phyloP scores from a whole-genome alignment of 1,140 invertebrate species.

The Homarus americanus region DNA sequence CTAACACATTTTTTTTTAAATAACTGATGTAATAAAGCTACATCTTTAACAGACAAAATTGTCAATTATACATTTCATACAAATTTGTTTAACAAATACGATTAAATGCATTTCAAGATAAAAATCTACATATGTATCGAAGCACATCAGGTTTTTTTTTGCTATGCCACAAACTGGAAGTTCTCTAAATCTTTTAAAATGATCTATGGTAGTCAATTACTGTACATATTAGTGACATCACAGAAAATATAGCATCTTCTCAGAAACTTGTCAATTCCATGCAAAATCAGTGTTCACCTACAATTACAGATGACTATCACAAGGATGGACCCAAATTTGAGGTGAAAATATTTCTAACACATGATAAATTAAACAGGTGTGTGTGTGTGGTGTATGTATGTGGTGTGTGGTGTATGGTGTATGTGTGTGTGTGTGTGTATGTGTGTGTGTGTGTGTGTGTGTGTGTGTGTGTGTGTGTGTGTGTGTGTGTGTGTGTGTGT shows the following conservation, averaged over 20 bases:
- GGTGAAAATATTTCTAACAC: not conserved
- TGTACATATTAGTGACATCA: not conserved
- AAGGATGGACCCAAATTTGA: conserved; percentile 1
- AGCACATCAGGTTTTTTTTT: not conserved
- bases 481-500: too few species aligned
- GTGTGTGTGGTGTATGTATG: not conserved
- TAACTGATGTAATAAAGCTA: not conserved
- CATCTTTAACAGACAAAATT: not conserved
- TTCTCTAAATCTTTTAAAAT: not conserved
- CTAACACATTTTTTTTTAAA: not conserved
- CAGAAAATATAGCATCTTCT: not conserved
- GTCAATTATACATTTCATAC: conserved; percentile 5
- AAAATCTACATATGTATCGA: not conserved
- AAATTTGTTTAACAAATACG: not conserved
- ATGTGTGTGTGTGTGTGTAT: too few species aligned
- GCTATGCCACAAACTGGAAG: not conserved
- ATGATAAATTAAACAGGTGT: not conserved
- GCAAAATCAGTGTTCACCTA: not conserved
- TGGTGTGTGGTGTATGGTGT: too few species aligned
- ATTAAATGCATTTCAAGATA: not conserved
- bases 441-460: not conserved
- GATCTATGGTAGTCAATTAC: not conserved
- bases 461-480: too few species aligned
- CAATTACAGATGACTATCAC: not conserved
- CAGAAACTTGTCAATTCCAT: conserved; percentile 4